Evolutionary conservation across 2,113 vertebrate genomes (phyloP).

Genomic region (Passer montanus): DNA sequence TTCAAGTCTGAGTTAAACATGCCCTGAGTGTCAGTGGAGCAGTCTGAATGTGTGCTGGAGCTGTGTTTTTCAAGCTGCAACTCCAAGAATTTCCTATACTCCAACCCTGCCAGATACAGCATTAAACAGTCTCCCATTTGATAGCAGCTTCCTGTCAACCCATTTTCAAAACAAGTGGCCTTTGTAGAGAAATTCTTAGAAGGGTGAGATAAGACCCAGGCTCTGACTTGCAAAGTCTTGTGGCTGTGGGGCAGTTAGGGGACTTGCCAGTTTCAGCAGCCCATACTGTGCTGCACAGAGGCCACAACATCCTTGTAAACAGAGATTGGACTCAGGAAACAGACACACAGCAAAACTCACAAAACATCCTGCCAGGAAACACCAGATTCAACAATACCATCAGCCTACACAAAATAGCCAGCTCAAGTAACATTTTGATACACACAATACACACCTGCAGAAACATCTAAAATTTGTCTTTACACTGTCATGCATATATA

Average conservation of each 20-base stretch:
- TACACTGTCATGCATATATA: background rate
- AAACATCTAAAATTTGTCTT: background rate
- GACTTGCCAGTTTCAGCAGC: background rate
- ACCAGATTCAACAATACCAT: conserved; percentile 70
- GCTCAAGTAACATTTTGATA: background rate
- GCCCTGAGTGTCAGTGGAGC: background rate
- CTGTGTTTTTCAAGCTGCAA: background rate
- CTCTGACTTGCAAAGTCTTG: background rate
- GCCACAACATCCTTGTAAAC: conserved; percentile 72
- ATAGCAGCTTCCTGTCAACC: background rate
- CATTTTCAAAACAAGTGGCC: conserved; percentile 27
- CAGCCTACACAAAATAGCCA: conserved; percentile 15
- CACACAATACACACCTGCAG: background rate
- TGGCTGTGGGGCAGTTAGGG: background rate
- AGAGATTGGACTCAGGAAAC: conserved; percentile 77
- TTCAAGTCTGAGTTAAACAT: background rate
- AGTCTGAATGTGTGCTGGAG: background rate
- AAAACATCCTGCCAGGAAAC: conserved; percentile 86
- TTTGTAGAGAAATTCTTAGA: conserved; percentile 63
- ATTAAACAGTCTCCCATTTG: conserved; percentile 7
- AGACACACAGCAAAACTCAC: conserved; percentile 74
- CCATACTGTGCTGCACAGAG: background rate
- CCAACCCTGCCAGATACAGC: background rate
- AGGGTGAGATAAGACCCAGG: conserved; percentile 56
- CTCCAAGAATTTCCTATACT: background rate